phyloP scores from a whole-genome alignment of 2,797 vertebrate species.

The Melopsittacus undulatus region DNA sequence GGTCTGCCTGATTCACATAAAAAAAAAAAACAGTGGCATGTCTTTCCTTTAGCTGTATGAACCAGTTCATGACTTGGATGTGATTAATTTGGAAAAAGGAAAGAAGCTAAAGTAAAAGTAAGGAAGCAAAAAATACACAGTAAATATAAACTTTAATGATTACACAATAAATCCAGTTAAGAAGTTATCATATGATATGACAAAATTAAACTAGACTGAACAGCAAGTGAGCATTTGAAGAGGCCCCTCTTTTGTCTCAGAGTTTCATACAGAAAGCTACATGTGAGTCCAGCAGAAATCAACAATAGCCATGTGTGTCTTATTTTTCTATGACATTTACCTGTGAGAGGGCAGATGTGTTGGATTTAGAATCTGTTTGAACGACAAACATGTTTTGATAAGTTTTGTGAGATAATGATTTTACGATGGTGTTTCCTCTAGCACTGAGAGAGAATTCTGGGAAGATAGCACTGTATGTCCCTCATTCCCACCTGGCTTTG shows the following conservation, averaged over 20 bases:
- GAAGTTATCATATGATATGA: background rate
- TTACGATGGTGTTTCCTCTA: background rate
- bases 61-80: background rate
- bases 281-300: background rate
- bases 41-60: background rate
- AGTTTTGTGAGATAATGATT: background rate
- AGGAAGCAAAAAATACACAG: background rate
- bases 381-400: background rate
- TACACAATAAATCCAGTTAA: slow-evolving; percentile 16
- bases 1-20: background rate
- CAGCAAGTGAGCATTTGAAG: background rate
- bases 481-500: background rate
- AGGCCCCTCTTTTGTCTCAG: background rate
- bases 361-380: background rate
- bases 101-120: background rate
- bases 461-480: background rate
- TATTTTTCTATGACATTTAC: background rate
- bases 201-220: background rate
- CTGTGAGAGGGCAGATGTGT: background rate
- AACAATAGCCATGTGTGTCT: background rate
- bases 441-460: background rate
- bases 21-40: background rate
- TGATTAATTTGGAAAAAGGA: background rate
- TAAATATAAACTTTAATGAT: background rate
- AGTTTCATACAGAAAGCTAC: background rate